Base-by-base conservation (phyloP, 2,888 invertebrate genomes). In the Melanophora roralis region DNA sequence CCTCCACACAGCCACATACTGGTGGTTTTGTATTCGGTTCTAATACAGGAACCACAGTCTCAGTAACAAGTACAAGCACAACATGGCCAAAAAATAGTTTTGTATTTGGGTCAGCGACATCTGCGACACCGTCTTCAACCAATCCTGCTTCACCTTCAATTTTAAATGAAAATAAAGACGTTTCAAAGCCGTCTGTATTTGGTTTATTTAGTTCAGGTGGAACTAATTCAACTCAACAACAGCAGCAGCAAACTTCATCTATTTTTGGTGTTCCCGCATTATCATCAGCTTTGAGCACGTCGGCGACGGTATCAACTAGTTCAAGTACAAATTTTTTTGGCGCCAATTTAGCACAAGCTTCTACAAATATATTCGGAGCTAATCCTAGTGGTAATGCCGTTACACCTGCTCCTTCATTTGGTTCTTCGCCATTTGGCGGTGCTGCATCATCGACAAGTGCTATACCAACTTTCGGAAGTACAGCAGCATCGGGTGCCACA, bases 61-160 rank as follows among this genome's bases (percentile, higher is more conserved):
- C 77, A 32, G 21, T 71, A 7, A 45, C 77, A 40, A 71, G 64
- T n/a, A 69, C 60, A 6, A 72, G 59, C 40, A 68, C 82, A 45
- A 62, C 80, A 9, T 84, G 84, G 84, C 79, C 82, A 11, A 83
- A 84, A 69, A 81, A 71, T 45, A 82, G 67, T 64, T 83, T 83
- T 60, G 62, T 81, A 38, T 84, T 84, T 76, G 83, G 83, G 40
- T 62, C 78, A n/a, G 32, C 79, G 3, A 23, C 76, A 57, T 9
- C 75, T 11, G 21, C 62, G 55, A 27, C 75, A 36, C 36, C 78
- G 11, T 27, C 73, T 49, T 32, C 59, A 32, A 78, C 38, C 23
- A 40, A 36, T 53, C 55, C 40, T 45, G 62, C 71, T 14, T 21
- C 36, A 16, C n/a, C 11, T 8, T 36, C 49, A 9, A 57, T 60